A percentile compares a stretch with the other conserved stretches of the same genome.
Evolutionary conservation across 1,140 invertebrate genomes (phyloP).

Genomic region (Chelonus insularis): DNA sequence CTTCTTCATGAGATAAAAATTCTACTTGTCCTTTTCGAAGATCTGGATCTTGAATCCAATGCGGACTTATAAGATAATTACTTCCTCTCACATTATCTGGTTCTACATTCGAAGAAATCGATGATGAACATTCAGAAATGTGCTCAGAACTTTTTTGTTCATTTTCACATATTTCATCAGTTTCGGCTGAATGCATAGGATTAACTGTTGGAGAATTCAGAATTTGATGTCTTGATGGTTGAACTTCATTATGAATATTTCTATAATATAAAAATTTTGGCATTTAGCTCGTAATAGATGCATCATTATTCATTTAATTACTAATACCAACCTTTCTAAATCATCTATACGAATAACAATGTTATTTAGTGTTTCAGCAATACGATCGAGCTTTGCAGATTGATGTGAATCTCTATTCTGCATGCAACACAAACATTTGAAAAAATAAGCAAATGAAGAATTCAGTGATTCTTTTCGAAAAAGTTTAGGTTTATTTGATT

Average conservation of each 20-base stretch:
- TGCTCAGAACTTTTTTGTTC: conserved; percentile 36
- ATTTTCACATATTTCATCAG: background rate
- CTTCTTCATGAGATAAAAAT: conserved; percentile 66
- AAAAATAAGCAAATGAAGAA: conserved; percentile 65
- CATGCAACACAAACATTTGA: conserved; percentile 67
- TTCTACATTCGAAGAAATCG: conserved; percentile 12
- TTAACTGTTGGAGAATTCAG: too few species aligned
- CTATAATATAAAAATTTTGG: too few species aligned
- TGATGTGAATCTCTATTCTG: conserved; percentile 61
- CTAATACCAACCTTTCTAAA: conserved; percentile 57
- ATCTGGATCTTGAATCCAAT: conserved; percentile 73
- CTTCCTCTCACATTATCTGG: conserved; percentile 13
- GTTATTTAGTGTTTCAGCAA: conserved; percentile 61
- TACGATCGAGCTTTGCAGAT: conserved; percentile 61
- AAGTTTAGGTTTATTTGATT: conserved; percentile 32
- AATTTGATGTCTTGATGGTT: too few species aligned
- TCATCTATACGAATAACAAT: conserved; percentile 59
- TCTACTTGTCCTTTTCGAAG: conserved; percentile 67
- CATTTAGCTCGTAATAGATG: too few species aligned
- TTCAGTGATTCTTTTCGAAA: conserved; percentile 66
- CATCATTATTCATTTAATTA: too few species aligned
- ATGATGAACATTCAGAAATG: conserved; percentile 23
- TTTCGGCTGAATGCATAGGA: too few species aligned
- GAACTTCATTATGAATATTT: too few species aligned
- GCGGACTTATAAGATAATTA: conserved; percentile 64